Conservation (phyloP, 2,888 invertebrate genomes). For the Helobdella robusta region DNA sequence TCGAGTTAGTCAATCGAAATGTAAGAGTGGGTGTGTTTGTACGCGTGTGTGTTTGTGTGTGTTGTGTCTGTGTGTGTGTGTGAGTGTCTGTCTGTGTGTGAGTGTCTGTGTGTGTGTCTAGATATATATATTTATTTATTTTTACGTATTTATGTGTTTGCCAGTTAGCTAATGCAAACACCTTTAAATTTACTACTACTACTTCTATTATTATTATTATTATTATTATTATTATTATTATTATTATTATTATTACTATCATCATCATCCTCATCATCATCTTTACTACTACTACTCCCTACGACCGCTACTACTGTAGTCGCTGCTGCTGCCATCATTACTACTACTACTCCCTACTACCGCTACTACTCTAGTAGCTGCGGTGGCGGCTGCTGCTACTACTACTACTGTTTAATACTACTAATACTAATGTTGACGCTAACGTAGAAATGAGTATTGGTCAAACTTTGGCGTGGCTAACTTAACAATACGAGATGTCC, state of each 20-base stretch:
- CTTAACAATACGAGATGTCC: too few relatives aligned
- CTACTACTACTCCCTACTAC: too few relatives aligned
- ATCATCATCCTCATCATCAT: too few relatives aligned
- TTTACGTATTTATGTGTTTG: background rate
- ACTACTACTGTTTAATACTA: too few relatives aligned
- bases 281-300: too few relatives aligned
- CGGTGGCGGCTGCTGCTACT: too few relatives aligned
- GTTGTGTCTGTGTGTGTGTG: constrained; percentile 10
- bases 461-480: too few relatives aligned
- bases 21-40: constrained; percentile 11
- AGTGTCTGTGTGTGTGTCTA: constrained; percentile 9
- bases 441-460: too few relatives aligned
- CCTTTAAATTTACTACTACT: background rate
- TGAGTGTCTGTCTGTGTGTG: constrained; percentile 3
- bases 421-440: too few relatives aligned
- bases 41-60: background rate
- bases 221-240: background rate
- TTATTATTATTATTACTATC: background rate
- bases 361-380: background rate
- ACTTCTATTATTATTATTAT: background rate
- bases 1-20: too few relatives aligned
- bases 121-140: constrained; percentile 1
- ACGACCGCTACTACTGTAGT: too few relatives aligned
- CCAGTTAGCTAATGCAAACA: background rate
- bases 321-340: too few relatives aligned